Evolutionary conservation across 37 sponge, comb jelly and placozoan species (phyloP).

Genomic region (Petrosia ficiformis): DNA sequence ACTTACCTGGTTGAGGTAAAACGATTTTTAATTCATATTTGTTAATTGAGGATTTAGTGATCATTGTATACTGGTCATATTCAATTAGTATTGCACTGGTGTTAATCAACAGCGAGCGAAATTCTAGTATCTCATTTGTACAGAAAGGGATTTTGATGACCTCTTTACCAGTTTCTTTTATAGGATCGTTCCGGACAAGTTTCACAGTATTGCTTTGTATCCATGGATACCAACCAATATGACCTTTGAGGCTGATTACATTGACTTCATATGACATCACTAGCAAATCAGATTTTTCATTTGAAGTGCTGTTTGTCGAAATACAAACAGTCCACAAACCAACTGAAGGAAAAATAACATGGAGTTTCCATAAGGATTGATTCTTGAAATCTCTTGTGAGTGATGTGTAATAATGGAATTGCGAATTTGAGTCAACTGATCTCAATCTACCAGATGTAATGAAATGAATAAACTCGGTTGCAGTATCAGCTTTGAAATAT

Average conservation of each 20-base stretch:
- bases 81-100: not conserved
- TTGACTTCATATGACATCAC: not conserved
- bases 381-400: not conserved
- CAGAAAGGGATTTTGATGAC: constrained; percentile 10
- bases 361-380: not conserved
- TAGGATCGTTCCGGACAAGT: not conserved
- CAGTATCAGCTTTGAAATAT: not conserved
- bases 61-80: not conserved
- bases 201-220: not conserved
- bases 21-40: constrained; percentile 3
- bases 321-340: constrained; percentile 29
- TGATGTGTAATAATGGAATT: not conserved
- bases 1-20: constrained; percentile 29
- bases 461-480: not conserved
- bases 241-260: not conserved
- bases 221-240: constrained; percentile 1
- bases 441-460: not conserved
- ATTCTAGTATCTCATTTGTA: not conserved
- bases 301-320: not conserved
- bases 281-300: not conserved
- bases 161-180: not conserved
- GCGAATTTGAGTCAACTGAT: not conserved
- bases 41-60: not conserved
- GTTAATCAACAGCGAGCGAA: not conserved
- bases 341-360: constrained; percentile 17